Evolutionary conservation across 2,113 vertebrate species (phyloP).

Genomic region (Strix uralensis): DNA sequence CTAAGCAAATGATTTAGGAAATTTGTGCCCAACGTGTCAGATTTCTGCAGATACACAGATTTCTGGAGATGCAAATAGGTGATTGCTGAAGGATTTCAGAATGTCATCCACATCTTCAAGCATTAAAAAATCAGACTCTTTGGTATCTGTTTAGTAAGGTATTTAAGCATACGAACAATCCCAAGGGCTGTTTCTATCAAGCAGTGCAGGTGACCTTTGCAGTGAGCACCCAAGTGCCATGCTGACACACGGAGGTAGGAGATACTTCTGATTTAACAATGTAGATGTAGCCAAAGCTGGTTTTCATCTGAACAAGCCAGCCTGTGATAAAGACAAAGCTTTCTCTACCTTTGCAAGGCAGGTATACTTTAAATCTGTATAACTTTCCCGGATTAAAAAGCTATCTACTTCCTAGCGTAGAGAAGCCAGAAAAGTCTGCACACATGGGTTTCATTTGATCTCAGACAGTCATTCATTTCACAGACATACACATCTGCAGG

Average conservation of each 20-base stretch:
- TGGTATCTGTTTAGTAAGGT: background rate
- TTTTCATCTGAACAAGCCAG: background rate
- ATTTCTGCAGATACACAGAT: background rate
- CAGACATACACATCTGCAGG: slow-evolving; percentile 42
- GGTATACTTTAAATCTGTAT: background rate
- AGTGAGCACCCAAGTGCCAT: background rate
- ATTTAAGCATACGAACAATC: background rate
- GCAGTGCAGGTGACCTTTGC: background rate
- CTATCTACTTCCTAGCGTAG: background rate
- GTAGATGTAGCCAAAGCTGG: background rate
- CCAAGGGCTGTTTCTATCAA: background rate
- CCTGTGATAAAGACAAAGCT: background rate
- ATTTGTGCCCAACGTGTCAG: background rate
- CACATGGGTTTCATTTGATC: slow-evolving; percentile 33
- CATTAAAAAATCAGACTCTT: background rate
- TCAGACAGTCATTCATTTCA: slow-evolving; percentile 35
- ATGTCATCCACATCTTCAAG: background rate
- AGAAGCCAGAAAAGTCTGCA: background rate
- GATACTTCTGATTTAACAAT: background rate
- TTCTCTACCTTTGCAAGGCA: background rate
- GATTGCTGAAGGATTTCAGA: background rate
- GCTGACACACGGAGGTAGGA: background rate
- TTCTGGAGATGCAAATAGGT: background rate
- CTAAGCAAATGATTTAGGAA: background rate
- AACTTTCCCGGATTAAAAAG: background rate